Percentiles rank a stretch among this genome's conserved stretches.
Conservation (phyloP, 2,797 vertebrate genomes). For the Aselliscus stoliczkanus region DNA sequence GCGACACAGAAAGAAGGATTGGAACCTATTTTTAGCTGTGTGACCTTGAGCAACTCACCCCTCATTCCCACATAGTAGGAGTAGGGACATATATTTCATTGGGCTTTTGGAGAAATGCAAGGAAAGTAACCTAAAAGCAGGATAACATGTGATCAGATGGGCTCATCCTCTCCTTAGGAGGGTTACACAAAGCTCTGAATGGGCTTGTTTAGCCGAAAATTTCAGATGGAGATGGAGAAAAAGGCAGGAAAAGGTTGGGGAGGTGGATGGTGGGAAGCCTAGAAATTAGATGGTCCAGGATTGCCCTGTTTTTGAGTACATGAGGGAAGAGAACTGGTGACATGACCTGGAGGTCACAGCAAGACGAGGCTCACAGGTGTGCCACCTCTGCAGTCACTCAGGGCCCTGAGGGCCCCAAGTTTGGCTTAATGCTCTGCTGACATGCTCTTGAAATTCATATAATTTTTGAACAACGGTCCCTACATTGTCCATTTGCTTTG, state of each 20-base stretch:
- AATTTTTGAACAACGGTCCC: neutral
- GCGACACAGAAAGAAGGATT: too few species aligned
- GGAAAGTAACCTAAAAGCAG: neutral
- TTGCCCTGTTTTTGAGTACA: fast-evolving
- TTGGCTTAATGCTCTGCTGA: too few species aligned
- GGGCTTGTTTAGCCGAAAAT: neutral
- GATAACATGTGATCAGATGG: fast-evolving
- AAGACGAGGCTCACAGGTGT: fast-evolving
- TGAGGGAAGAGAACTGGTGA: neutral
- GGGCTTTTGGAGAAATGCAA: neutral
- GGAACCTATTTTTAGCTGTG: neutral
- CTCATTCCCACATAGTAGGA: fast-evolving
- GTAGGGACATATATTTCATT: fast-evolving
- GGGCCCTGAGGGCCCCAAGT: fast-evolving
- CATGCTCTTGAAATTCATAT: neutral
- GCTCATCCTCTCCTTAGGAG: neutral
- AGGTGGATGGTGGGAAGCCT: neutral
- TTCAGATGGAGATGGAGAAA: fast-evolving
- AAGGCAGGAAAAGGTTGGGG: fast-evolving
- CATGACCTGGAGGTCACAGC: neutral
- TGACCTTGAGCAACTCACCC: neutral
- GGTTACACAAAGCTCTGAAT: neutral
- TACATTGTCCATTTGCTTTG: neutral
- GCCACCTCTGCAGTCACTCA: neutral
- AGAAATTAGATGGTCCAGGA: neutral